phyloP scores from a whole-genome alignment of 2,113 vertebrate species.

The Phrynocephalus versicolor region DNA sequence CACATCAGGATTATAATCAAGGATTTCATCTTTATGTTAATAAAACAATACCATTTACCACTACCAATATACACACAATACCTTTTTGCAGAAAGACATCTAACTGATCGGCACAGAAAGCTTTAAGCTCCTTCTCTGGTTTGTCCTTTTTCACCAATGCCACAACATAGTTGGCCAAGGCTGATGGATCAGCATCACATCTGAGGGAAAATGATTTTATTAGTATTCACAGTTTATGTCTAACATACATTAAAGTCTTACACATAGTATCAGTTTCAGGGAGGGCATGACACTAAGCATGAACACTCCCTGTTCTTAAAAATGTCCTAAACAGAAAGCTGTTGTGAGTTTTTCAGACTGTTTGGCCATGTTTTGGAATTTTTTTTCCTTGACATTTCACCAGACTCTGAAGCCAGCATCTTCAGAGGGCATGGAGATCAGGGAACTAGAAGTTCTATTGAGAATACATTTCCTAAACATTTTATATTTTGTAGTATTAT shows the following conservation, averaged over 20 bases:
- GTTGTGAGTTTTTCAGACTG: too few relatives aligned
- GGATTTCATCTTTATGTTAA: not conserved
- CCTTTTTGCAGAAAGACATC: conserved; percentile 99
- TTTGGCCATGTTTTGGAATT: too few relatives aligned
- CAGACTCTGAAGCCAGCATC: too few relatives aligned
- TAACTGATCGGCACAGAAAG: conserved; percentile 96
- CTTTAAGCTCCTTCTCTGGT: conserved; percentile 94
- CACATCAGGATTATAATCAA: not conserved
- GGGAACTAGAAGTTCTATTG: too few relatives aligned
- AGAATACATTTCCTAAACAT: not conserved
- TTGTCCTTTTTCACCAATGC: conserved; percentile 98
- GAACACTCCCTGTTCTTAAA: not conserved
- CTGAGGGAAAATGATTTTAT: conserved; percentile 63
- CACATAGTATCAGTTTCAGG: not conserved
- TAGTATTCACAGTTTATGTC: conserved; percentile 5
- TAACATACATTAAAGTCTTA: not conserved
- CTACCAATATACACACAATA: conserved; percentile 58
- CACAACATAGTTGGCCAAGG: conserved; percentile 98
- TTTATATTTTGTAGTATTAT: not conserved
- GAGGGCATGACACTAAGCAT: accelerated
- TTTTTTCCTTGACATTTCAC: too few relatives aligned
- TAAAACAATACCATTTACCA: not conserved
- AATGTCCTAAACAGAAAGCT: not conserved
- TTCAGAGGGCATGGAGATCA: too few relatives aligned
- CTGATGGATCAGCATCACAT: conserved; percentile 98